Evolutionary conservation across 1,140 invertebrate genomes (phyloP).

Genomic region (Mercenaria mercenaria): DNA sequence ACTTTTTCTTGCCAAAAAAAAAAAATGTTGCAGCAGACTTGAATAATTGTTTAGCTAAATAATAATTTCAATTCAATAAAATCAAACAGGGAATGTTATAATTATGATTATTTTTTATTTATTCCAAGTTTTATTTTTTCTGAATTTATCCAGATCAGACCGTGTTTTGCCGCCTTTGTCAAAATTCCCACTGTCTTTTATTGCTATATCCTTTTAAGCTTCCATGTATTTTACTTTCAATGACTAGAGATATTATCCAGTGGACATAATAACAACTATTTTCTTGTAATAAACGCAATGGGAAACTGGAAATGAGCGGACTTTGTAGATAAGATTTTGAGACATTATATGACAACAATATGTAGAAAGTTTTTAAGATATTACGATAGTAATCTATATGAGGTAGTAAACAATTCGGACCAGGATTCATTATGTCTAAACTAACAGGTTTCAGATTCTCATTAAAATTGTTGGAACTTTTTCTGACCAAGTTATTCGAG

Average conservation of each 20-base stretch:
- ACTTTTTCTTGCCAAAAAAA: too few relatives aligned
- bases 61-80: too few relatives aligned
- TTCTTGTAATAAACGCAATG: background rate
- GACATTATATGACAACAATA: background rate
- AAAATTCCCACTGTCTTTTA: background rate
- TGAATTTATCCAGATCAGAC: too few relatives aligned
- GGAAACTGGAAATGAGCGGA: background rate
- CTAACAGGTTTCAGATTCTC: conserved; percentile 2
- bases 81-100: too few relatives aligned
- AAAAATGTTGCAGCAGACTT: too few relatives aligned
- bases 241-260: background rate
- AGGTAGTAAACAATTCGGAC: conserved; percentile 24
- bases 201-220: background rate
- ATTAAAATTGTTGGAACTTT: conserved; percentile 32
- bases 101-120: too few relatives aligned
- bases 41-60: too few relatives aligned
- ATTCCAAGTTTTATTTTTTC: too few relatives aligned
- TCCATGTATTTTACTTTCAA: background rate
- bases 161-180: too few relatives aligned
- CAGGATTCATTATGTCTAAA: background rate
- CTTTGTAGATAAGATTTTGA: background rate
- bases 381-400: background rate
- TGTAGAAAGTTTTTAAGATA: conserved; percentile 15
- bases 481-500: conserved; percentile 11
- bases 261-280: background rate